These are phyloP conservation scores for Antitype chi DNA, from an alignment of 2,888 invertebrate genomes.

Conservation along the genomic window DNA sequence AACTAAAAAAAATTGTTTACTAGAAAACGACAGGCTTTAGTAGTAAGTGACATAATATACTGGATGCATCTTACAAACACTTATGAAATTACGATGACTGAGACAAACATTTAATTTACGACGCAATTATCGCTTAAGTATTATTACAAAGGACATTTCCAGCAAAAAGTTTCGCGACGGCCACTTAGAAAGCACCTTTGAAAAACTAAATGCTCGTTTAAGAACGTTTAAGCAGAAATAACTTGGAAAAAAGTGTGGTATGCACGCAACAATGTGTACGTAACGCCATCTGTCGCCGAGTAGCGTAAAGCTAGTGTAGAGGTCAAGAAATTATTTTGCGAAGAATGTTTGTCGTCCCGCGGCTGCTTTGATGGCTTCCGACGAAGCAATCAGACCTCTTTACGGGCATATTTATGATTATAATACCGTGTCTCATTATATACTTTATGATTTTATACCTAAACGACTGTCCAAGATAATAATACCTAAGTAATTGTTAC, in stretches of 20 bases:
- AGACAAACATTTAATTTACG: slow-evolving; percentile 83
- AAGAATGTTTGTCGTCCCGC: slow-evolving; percentile 85
- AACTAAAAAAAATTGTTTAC: slow-evolving; percentile 29
- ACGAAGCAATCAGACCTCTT: slow-evolving; percentile 90
- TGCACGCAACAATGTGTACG: slow-evolving; percentile 83
- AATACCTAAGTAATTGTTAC: slow-evolving; percentile 86
- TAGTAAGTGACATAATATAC: slow-evolving; percentile 63
- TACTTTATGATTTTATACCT: slow-evolving; percentile 89
- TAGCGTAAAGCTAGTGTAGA: slow-evolving; percentile 81
- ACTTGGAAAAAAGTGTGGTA: slow-evolving; percentile 83
- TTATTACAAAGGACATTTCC: slow-evolving; percentile 85
- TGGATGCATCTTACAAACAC: slow-evolving; percentile 75
- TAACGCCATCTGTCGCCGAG: slow-evolving; percentile 89
- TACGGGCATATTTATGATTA: slow-evolving; percentile 90
- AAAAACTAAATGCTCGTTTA: slow-evolving; percentile 89
- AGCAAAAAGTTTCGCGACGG: slow-evolving; percentile 80
- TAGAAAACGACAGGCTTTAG: slow-evolving; percentile 42
- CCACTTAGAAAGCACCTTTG: slow-evolving; percentile 89
- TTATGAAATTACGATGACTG: slow-evolving; percentile 83
- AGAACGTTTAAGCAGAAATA: slow-evolving; percentile 87
- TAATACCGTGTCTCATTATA: slow-evolving; percentile 89
- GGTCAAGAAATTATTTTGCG: slow-evolving; percentile 85
- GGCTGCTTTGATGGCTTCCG: slow-evolving; percentile 89
- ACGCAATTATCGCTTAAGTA: slow-evolving; percentile 85
- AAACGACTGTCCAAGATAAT: slow-evolving; percentile 82